Evolutionary conservation across 23 tunicate genomes (phyloP).

Genomic region (Trididemnum clinides): DNA sequence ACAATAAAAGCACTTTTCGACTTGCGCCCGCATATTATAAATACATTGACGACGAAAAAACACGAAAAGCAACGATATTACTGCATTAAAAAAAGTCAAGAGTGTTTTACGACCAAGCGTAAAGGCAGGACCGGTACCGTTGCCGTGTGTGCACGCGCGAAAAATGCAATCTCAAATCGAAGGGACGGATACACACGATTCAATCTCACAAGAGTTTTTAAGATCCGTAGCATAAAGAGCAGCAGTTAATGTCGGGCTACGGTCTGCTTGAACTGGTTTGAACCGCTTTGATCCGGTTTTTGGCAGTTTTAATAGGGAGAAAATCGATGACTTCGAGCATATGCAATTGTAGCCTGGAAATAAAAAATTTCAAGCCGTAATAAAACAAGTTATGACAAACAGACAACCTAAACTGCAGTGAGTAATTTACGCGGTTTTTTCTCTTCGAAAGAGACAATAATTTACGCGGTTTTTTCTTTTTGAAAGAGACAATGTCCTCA

Average conservation of each 20-base stretch:
- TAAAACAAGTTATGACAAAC: too few species aligned
- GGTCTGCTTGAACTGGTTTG: background rate
- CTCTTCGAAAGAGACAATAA: too few species aligned
- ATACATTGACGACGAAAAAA: background rate
- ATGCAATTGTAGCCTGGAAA: slow-evolving; percentile 66
- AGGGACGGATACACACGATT: slow-evolving; percentile 5
- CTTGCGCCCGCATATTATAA: background rate
- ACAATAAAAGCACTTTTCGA: slow-evolving; percentile 31
- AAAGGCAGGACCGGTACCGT: slow-evolving; percentile 7
- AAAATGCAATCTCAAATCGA: background rate
- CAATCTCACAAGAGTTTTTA: background rate
- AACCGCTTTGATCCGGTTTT: slow-evolving; percentile 35
- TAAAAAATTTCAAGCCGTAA: too few species aligned
- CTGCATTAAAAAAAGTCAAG: slow-evolving; percentile 5
- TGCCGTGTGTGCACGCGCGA: background rate
- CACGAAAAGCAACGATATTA: background rate
- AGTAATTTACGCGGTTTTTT: too few species aligned
- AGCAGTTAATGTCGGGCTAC: background rate
- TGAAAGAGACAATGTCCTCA: too few species aligned
- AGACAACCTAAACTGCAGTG: too few species aligned
- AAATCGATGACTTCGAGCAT: slow-evolving; percentile 67
- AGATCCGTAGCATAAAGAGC: too few species aligned
- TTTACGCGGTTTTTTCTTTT: too few species aligned
- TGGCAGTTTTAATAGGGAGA: slow-evolving; percentile 62
- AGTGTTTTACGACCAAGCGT: background rate